Conservation (phyloP, 2,797 vertebrate species). For the Crocodylus rhombifer region DNA sequence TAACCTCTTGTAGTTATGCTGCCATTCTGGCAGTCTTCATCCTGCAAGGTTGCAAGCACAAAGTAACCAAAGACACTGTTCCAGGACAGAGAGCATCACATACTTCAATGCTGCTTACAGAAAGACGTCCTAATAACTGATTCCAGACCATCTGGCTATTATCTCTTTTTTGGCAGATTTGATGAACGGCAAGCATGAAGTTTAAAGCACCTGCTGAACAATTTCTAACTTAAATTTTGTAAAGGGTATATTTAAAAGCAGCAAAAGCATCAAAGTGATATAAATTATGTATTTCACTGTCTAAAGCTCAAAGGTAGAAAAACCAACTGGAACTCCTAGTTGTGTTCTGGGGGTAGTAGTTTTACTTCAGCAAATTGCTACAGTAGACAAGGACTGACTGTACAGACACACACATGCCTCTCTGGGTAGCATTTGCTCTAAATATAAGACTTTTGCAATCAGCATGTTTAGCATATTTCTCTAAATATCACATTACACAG, state of each 20-base stretch:
- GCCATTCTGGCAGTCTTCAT: neutral
- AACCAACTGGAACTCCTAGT: neutral
- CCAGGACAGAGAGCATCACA: neutral
- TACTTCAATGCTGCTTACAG: neutral
- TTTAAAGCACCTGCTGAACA: neutral
- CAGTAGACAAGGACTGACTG: neutral
- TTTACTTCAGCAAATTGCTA: neutral
- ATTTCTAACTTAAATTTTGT: neutral
- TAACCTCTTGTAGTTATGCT: neutral
- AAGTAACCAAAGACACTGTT: neutral
- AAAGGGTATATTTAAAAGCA: neutral
- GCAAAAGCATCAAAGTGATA: neutral
- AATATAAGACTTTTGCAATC: neutral
- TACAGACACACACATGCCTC: neutral
- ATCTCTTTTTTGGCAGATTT: neutral
- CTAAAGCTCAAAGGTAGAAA: neutral
- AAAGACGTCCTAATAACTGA: neutral
- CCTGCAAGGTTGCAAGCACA: neutral
- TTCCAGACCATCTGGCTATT: neutral
- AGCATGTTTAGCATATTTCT: neutral
- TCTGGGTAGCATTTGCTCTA: neutral
- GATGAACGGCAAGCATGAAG: neutral
- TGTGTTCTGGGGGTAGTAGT: fast-evolving
- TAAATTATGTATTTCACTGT: neutral
- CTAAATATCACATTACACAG: neutral